Evolutionary conservation across 2,888 invertebrate genomes (phyloP).

Genomic region (Drosophila setosimentum): DNA sequence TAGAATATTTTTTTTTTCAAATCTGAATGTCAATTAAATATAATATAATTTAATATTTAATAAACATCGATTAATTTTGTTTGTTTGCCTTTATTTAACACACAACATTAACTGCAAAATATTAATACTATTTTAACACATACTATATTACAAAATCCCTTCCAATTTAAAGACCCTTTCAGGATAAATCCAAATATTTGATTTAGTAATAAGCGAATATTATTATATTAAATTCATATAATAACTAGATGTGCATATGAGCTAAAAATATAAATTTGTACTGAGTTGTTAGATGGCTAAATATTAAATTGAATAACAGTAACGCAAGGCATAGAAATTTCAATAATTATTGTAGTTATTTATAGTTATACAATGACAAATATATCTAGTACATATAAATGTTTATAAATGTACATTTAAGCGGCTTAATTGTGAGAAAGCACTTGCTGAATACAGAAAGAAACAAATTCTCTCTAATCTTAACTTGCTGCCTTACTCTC

Average conservation of each 20-base stretch:
- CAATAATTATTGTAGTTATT: slow-evolving; percentile 66
- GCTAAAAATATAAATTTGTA: slow-evolving; percentile 44
- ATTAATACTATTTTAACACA: not conserved
- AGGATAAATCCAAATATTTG: slow-evolving; percentile 26
- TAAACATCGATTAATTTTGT: not conserved
- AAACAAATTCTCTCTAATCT: slow-evolving; percentile 60
- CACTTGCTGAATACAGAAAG: slow-evolving; percentile 73
- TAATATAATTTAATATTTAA: not conserved
- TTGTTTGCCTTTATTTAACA: not conserved
- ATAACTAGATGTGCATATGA: slow-evolving; percentile 43
- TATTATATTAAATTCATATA: slow-evolving; percentile 17
- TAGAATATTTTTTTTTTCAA: not conserved
- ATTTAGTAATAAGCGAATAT: slow-evolving; percentile 21
- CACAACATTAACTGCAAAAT: not conserved
- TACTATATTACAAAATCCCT: slow-evolving; percentile 4
- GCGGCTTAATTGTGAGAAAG: slow-evolving; percentile 75
- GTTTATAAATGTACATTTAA: slow-evolving; percentile 70
- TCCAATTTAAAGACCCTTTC: slow-evolving; percentile 15
- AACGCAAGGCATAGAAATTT: slow-evolving; percentile 53
- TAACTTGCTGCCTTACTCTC: slow-evolving; percentile 76
- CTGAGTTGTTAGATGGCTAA: slow-evolving; percentile 58
- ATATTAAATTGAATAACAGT: slow-evolving; percentile 21
- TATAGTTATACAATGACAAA: slow-evolving; percentile 66
- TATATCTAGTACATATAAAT: slow-evolving; percentile 58
- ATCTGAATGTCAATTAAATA: not conserved